Evolutionary conservation across 2,797 vertebrate genomes (phyloP).

Genomic region (Cyclopterus lumpus): DNA sequence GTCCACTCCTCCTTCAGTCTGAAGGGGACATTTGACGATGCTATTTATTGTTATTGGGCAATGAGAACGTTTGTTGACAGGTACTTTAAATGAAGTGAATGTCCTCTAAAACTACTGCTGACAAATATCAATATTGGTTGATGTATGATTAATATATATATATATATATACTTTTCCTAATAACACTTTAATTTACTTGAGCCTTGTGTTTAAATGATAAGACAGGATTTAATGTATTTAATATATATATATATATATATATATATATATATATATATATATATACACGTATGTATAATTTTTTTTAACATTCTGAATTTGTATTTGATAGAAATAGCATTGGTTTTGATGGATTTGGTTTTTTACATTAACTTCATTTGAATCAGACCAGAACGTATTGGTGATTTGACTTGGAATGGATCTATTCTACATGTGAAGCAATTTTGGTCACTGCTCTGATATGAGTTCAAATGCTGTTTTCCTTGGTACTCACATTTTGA

Average conservation of each 20-base stretch:
- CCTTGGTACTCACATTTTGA: conserved; percentile 13
- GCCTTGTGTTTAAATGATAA: too few species aligned
- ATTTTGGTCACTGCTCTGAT: conserved; percentile 17
- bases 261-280: not conserved
- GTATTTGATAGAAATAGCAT: not conserved
- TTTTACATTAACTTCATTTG: not conserved
- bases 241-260: not conserved
- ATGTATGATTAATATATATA: not conserved
- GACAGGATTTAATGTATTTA: not conserved
- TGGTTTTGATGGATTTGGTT: not conserved
- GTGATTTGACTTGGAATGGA: not conserved
- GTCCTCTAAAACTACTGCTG: not conserved
- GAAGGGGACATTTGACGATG: conserved; percentile 17
- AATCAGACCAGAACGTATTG: not conserved
- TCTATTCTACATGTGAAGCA: not conserved
- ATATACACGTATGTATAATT: not conserved
- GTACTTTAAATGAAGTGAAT: not conserved
- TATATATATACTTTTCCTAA: not conserved
- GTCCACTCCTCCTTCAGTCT: conserved; percentile 29
- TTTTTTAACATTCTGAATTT: not conserved
- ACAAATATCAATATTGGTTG: not conserved
- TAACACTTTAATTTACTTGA: not conserved
- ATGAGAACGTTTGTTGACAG: not conserved
- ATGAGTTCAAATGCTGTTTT: conserved; percentile 20
- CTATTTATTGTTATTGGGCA: not conserved